phyloP scores from a whole-genome alignment of 2,797 vertebrate species.

The Melanotaenia pygmaea region DNA sequence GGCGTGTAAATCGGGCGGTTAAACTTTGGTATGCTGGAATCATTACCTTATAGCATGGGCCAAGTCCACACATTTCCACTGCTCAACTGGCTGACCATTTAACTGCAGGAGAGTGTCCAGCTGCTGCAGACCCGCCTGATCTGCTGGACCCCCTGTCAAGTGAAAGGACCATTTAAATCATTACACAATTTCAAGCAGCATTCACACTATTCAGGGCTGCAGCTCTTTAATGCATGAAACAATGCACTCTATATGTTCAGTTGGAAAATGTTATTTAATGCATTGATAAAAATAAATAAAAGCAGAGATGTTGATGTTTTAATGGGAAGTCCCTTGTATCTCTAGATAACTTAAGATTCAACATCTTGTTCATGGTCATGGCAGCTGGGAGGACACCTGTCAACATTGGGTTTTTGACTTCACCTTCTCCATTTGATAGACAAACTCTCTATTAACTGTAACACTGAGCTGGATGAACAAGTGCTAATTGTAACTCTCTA shows the following conservation, averaged over 20 bases:
- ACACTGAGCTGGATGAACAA: slow-evolving; percentile 13
- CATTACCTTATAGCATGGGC: slow-evolving; percentile 93
- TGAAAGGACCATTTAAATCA: slow-evolving; percentile 26
- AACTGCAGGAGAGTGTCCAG: slow-evolving; percentile 92
- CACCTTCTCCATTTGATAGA: slow-evolving; percentile 10
- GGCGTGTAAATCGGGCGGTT: neutral
- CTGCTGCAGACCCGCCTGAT: slow-evolving; percentile 91
- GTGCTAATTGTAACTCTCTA: slow-evolving; percentile 2
- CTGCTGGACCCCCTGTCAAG: slow-evolving; percentile 90
- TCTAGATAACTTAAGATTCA: neutral
- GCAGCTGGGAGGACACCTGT: too few species aligned
- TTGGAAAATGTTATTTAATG: slow-evolving; percentile 5
- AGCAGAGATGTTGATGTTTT: neutral
- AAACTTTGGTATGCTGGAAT: slow-evolving; percentile 1
- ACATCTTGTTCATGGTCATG: too few species aligned
- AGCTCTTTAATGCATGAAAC: neutral
- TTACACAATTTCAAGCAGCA: neutral
- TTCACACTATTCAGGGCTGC: neutral
- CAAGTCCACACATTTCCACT: slow-evolving; percentile 95
- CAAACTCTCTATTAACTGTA: slow-evolving; percentile 28
- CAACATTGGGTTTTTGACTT: too few species aligned
- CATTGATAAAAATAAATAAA: neutral
- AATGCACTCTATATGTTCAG: neutral
- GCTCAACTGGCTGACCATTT: slow-evolving; percentile 92
- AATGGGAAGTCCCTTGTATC: neutral